Evolutionary conservation across 2,888 invertebrate genomes (phyloP).

Genomic region (Parthenolecanium corni): DNA sequence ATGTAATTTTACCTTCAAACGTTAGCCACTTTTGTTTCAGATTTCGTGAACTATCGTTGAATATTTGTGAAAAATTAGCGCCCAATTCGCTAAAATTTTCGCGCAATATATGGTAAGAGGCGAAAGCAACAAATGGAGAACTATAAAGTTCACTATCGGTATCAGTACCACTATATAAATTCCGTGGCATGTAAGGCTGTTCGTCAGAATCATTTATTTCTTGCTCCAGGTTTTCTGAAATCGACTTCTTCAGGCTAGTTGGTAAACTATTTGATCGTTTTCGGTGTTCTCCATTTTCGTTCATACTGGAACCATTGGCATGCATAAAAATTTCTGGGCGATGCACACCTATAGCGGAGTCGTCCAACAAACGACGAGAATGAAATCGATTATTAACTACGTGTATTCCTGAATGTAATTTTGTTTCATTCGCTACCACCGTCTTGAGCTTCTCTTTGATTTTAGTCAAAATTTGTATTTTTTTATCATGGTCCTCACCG

Average conservation of each 20-base stretch:
- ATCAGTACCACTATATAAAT: background rate
- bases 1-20: conserved; percentile 40
- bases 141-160: conserved; percentile 16
- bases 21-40: conserved; percentile 47
- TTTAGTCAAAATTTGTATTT: background rate
- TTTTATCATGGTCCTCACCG: background rate
- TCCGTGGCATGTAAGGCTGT: background rate
- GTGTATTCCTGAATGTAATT: conserved; percentile 38
- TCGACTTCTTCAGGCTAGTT: conserved; percentile 7
- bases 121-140: conserved; percentile 33
- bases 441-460: conserved; percentile 17
- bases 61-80: conserved; percentile 44
- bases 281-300: conserved; percentile 16
- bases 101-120: conserved; percentile 34
- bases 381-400: conserved; percentile 37
- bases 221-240: background rate
- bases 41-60: conserved; percentile 45
- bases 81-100: conserved; percentile 46
- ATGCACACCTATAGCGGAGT: background rate
- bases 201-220: background rate
- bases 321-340: background rate
- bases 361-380: conserved; percentile 7
- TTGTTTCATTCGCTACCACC: conserved; percentile 29
- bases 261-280: conserved; percentile 26
- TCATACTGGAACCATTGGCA: background rate